Conservation (phyloP, 2,113 vertebrate genomes). For the Gavia stellata region DNA sequence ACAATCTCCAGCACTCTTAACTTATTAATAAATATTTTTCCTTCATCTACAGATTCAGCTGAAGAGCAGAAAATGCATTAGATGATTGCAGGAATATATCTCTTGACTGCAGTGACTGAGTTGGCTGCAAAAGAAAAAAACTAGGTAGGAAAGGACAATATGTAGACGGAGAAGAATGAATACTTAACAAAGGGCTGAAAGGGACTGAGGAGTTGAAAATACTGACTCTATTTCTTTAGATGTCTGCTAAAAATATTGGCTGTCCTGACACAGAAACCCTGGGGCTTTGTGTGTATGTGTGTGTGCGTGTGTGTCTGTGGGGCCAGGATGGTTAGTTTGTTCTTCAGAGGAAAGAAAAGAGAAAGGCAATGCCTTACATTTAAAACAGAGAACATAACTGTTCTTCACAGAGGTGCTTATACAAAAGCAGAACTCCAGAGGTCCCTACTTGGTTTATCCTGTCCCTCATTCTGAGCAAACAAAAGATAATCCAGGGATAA, state of each 20-base stretch:
- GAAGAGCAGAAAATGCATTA: neutral
- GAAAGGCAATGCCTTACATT: constrained; percentile 24
- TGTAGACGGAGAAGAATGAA: neutral
- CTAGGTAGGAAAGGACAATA: neutral
- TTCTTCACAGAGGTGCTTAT: constrained; percentile 22
- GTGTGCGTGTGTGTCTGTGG: neutral
- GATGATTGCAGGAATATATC: neutral
- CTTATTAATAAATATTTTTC: neutral
- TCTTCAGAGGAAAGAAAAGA: constrained; percentile 47
- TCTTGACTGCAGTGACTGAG: neutral
- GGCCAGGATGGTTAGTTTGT: neutral
- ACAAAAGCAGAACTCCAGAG: constrained; percentile 21
- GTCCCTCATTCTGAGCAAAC: constrained; percentile 33
- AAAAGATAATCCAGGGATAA: constrained; percentile 29
- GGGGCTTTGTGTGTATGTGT: neutral
- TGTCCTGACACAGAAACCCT: neutral
- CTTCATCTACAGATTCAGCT: neutral
- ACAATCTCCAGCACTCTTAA: neutral
- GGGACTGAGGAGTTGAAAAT: neutral
- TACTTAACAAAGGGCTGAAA: neutral
- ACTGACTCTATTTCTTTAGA: neutral
- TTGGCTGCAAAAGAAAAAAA: neutral
- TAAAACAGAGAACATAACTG: neutral
- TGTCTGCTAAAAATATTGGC: neutral
- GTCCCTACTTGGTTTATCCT: neutral